Evolutionary conservation across 2,797 vertebrate genomes (phyloP).

Genomic region (Eptatretus atami): DNA sequence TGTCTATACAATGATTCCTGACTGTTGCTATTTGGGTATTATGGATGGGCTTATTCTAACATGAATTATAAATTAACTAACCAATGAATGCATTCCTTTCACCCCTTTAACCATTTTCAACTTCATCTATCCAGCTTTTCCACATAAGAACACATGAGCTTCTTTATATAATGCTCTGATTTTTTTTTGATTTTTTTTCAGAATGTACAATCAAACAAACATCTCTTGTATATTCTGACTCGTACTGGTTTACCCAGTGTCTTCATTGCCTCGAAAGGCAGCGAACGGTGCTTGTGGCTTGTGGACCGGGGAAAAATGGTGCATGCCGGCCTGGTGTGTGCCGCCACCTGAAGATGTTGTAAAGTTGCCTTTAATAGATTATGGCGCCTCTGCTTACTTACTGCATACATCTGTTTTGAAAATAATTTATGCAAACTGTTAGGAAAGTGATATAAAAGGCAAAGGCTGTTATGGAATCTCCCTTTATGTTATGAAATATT

Average conservation of each 20-base stretch:
- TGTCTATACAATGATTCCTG: conserved; percentile 1
- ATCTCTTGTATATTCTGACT: not conserved
- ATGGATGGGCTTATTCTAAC: not conserved
- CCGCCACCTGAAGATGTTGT: conserved; percentile 54
- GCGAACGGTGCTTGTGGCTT: conserved; percentile 49
- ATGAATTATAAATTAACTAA: conserved; percentile 3
- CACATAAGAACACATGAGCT: not conserved
- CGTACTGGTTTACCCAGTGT: conserved; percentile 42
- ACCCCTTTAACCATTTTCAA: not conserved
- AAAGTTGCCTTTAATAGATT: conserved; percentile 16
- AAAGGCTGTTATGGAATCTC: no score
- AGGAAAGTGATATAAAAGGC: no score
- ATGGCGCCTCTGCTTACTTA: no score
- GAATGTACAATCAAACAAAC: not conserved
- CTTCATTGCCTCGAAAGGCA: conserved; percentile 36
- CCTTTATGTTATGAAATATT: no score
- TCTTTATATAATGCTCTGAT: not conserved
- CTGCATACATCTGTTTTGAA: no score
- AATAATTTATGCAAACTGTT: no score
- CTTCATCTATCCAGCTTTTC: not conserved
- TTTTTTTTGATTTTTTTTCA: no score
- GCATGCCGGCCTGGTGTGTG: conserved; percentile 60
- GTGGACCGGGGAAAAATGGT: conserved; percentile 54
- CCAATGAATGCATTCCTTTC: conserved; percentile 3
- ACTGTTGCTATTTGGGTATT: conserved; percentile 4